Percentiles rank a stretch among this genome's conserved stretches.
phyloP scores from a whole-genome alignment of 2,888 invertebrate species.

The Agrotis exclamationis region DNA sequence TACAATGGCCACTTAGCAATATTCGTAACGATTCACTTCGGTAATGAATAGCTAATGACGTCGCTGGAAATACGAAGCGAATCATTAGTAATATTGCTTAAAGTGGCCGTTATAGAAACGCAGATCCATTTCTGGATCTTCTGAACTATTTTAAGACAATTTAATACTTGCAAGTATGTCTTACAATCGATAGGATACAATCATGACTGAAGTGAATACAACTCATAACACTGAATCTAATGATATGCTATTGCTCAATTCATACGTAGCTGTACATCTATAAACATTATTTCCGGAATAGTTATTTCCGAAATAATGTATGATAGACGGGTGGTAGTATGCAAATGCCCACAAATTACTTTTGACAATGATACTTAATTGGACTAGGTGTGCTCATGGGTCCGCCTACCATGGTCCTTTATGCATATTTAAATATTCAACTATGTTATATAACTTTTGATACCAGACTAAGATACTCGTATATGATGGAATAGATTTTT shows the following conservation, averaged over 20 bases:
- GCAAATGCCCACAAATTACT: conserved; percentile 78
- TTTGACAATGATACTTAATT: conserved; percentile 74
- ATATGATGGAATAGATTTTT: too few species aligned
- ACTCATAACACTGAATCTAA: conserved; percentile 11
- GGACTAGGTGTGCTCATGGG: conserved; percentile 66
- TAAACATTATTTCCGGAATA: conserved; percentile 43
- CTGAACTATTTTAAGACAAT: neutral
- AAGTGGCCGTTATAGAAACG: too few species aligned
- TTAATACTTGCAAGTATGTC: conserved; percentile 5
- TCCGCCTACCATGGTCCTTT: conserved; percentile 44
- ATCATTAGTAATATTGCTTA: too few species aligned
- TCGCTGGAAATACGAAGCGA: too few species aligned
- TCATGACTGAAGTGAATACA: conserved; percentile 23
- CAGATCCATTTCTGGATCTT: neutral
- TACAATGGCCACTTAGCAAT: too few species aligned
- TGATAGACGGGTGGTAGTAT: conserved; percentile 74
- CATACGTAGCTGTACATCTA: conserved; percentile 10
- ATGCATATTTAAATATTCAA: conserved; percentile 51
- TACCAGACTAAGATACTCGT: conserved; percentile 20
- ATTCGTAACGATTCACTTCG: too few species aligned
- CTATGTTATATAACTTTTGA: conserved; percentile 2
- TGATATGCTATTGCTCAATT: conserved; percentile 19
- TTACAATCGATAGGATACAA: conserved; percentile 4
- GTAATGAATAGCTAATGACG: too few species aligned
- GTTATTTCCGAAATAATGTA: conserved; percentile 69